phyloP scores from a whole-genome alignment of 2,113 vertebrate genomes.

The Struthio camelus region DNA sequence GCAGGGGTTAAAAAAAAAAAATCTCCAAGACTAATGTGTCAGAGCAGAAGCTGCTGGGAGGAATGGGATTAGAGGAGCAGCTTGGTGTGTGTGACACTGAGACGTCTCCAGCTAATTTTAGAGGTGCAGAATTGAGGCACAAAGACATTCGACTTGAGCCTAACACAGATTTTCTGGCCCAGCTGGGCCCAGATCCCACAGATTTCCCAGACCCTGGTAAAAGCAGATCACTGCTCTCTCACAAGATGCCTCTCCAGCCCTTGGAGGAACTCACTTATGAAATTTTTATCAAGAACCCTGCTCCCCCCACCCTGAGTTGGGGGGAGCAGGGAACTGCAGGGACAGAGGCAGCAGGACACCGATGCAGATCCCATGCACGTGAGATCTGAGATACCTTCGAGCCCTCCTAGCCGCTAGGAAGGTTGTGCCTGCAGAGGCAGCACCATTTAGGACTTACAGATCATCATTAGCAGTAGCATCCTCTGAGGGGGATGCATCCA shows the following conservation, averaged over 20 bases:
- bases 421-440: not conserved
- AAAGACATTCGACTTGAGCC: conserved; percentile 43
- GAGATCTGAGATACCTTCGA: not conserved
- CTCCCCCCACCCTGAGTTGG: too few relatives aligned
- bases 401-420: not conserved
- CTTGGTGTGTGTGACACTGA: conserved; percentile 40
- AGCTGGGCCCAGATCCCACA: not conserved
- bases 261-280: too few relatives aligned
- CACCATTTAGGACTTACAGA: not conserved
- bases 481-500: not conserved
- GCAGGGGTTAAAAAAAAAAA: conserved; percentile 29
- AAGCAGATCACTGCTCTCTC: not conserved
- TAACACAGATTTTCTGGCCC: not conserved
- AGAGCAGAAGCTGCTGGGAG: conserved; percentile 47
- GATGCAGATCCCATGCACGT: too few relatives aligned
- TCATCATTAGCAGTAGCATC: not conserved
- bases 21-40: conserved; percentile 1
- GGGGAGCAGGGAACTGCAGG: too few relatives aligned
- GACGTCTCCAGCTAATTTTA: conserved; percentile 30
- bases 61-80: conserved; percentile 51
- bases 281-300: too few relatives aligned
- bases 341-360: too few relatives aligned
- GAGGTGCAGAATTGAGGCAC: not conserved
- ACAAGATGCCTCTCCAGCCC: not conserved
- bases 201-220: not conserved